These are phyloP conservation scores for Melanotaenia boesemani DNA, from an alignment of 2,797 vertebrate genomes.

Conservation along the genomic window DNA sequence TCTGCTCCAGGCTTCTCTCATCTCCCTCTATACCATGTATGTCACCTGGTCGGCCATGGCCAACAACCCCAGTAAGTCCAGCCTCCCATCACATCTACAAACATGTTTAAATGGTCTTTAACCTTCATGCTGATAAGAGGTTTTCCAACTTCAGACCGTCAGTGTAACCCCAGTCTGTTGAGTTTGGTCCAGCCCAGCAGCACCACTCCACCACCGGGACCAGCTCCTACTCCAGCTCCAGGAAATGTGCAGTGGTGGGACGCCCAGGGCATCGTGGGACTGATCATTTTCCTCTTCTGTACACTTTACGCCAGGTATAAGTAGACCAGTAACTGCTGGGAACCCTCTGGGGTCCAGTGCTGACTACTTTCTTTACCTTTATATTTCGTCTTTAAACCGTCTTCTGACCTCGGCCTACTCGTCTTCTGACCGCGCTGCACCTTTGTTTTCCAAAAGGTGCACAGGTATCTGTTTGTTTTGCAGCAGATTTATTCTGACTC, in stretches of 20 bases:
- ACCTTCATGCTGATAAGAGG: not conserved
- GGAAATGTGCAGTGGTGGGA: constrained; percentile 89
- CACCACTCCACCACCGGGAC: constrained; percentile 55
- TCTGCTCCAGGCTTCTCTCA: constrained; percentile 90
- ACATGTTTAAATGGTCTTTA: too few relatives aligned
- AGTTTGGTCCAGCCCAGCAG: constrained; percentile 62
- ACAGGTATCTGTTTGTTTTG: too few relatives aligned
- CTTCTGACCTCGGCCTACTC: too few relatives aligned
- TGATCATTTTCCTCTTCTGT: constrained; percentile 90
- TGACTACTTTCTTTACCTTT: too few relatives aligned
- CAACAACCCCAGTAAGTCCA: constrained; percentile 90
- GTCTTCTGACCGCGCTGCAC: too few relatives aligned
- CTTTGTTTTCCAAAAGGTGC: too few relatives aligned
- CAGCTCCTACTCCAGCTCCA: not conserved
- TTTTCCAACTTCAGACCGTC: constrained; percentile 72
- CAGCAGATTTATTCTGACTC: too few relatives aligned
- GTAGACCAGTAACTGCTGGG: too few relatives aligned
- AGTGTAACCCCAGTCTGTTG: constrained; percentile 92
- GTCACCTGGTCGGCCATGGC: constrained; percentile 92
- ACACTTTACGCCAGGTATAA: constrained; percentile 91
- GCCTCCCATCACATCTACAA: too few relatives aligned
- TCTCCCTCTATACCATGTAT: constrained; percentile 92
- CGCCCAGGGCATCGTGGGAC: constrained; percentile 88
- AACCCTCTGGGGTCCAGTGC: too few relatives aligned
- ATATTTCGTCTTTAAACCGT: too few relatives aligned